These are phyloP conservation scores for Pseudocheirus occidentalis DNA, from an alignment of 2,797 vertebrate species.

Conservation along the genomic window DNA sequence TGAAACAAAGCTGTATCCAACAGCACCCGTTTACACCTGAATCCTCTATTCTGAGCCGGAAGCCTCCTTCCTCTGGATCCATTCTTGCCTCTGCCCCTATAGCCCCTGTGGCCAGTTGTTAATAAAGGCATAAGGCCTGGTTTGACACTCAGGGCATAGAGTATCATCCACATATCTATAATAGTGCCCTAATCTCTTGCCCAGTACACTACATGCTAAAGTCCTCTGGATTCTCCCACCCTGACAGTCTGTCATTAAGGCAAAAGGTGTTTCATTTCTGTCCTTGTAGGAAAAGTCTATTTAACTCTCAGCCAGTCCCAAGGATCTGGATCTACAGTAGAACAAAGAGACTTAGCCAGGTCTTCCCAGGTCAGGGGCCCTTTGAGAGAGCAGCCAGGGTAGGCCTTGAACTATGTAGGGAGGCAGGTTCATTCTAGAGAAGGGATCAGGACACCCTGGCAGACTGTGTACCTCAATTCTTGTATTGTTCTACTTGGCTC, in stretches of 20 bases:
- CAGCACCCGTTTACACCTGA: neutral
- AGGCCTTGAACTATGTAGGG: neutral
- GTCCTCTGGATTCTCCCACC: neutral
- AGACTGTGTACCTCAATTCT: neutral
- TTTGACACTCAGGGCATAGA: neutral
- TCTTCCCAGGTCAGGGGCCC: neutral
- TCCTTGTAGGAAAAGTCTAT: neutral
- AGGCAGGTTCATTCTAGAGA: neutral
- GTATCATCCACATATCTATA: neutral
- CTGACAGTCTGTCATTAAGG: neutral
- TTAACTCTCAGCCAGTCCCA: constrained; percentile 26
- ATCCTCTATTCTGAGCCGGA: neutral
- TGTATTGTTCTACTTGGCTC: neutral
- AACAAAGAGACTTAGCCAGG: neutral
- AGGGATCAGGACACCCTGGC: neutral
- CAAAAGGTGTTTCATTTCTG: neutral
- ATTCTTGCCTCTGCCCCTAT: neutral
- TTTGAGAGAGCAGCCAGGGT: neutral
- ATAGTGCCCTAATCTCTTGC: neutral
- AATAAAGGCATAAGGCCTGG: neutral
- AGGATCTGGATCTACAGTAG: neutral
- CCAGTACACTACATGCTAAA: neutral
- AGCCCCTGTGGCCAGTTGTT: neutral
- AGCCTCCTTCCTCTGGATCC: neutral
- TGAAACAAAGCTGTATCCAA: neutral